Base-by-base conservation (phyloP, 2,113 vertebrate genomes). In the Phylloscopus trochiloides region DNA sequence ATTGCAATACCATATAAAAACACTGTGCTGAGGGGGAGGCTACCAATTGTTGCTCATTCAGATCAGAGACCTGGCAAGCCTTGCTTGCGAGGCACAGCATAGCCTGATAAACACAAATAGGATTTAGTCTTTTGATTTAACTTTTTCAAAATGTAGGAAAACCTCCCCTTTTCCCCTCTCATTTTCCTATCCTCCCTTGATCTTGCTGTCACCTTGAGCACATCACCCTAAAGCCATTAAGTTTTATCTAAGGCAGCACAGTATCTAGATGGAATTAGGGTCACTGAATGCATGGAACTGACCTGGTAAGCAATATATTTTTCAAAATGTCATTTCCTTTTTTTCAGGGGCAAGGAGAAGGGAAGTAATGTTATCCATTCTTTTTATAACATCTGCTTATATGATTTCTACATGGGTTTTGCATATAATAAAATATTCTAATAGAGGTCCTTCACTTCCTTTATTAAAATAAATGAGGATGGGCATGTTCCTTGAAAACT, bases 391-490 rank as follows among this genome's bases (percentile, higher is more conserved):
- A 70, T 47, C n/a, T 84, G 16, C 67, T 90, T 92, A 74, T 12
- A 45, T 50, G 38, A 92, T 50, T 93, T 92, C 61, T 84, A 72
- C 28, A 50, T 42, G 28, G 1, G 63, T 75, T 90, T 87, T 78
- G 19, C 14, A 54, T 58, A 50, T 65, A 88, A 62, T 83, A 55
- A 96, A 88, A 77, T 78, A 87, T 54, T 81, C 45, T 38, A 82
- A 76, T 52, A 93, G 25, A 29, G 4, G 18, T 73, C 48, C 8
- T 96, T 90, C 40, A 62, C n/a, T 95, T 95, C 10, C 40, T 55
- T 84, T 58, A 86, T 91, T 78, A 92, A 91, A 85, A 94, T 81
- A 90, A 90, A 81, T 59, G 26, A 86, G 34, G 62, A 78, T 50
- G 47, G 43, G 79, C 94, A 72, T n/a, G 5, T 10, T 48, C 34